Base-by-base conservation (phyloP, 2,888 invertebrate genomes). In the Myopa tessellatipennis region DNA sequence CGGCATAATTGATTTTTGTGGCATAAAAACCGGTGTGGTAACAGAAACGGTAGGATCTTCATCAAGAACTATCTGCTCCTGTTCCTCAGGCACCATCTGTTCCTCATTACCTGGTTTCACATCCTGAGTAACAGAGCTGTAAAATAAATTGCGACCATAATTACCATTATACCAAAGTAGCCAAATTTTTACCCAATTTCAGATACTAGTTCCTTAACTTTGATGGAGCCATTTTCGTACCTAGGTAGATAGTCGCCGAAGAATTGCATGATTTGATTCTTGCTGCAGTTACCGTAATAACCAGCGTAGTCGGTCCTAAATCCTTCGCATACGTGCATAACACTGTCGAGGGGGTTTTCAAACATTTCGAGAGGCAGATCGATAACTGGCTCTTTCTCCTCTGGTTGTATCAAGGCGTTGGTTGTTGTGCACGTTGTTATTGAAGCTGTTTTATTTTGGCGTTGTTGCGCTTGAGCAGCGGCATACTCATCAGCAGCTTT, bases 261-360 rank as follows among this genome's bases (percentile, higher is more conserved):
- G 73, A 85, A 85, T 52, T 81, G 77, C 0, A 78, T 7, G 52
- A 85, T 81, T 52, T 82, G 82, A 10, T 84, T 80, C 26, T 82
- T 80, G 26, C 80, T 81, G 61, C 83, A 84, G 63, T 82, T 83
- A 0, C 85, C 85, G 79, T 84, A 85, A 68, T 83, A 85, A 3
- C 85, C 85, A 4, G 84, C 85, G 65, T 85, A 85, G 61, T 81
- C 81, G 1, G 80, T 81, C 16, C 82, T 82, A 79, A 82, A 82
- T 7, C 83, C 83, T 3, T 83, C 83, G 4, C 81, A 82, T 75
- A 83, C 81, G 63, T 82, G 81, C 3, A 85, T 68, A 6, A 84
- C 83, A 16, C 83, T 84, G 72, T 85, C 85, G 26, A 84, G 83
- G 0, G 85, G 85, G 79, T 84, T 85, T 74, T 85, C 85, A 78